Conservation (phyloP, 2,888 invertebrate species). For the Anaspis maculata region DNA sequence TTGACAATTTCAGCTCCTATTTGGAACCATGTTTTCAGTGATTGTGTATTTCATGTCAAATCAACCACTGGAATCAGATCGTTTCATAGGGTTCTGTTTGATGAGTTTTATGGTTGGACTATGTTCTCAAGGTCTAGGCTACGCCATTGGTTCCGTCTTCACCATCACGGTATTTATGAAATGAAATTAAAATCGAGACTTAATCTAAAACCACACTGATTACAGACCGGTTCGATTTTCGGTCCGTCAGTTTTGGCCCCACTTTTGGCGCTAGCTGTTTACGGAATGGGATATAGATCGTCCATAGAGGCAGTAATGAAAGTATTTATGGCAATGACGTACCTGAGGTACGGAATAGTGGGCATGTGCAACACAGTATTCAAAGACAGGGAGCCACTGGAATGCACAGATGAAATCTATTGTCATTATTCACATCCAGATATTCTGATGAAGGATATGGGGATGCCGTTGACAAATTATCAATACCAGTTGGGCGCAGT, state of each 20-base stretch:
- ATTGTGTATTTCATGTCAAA: conserved; percentile 53
- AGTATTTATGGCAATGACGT: conserved; percentile 51
- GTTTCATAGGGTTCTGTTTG: conserved; percentile 52
- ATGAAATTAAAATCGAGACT: too few relatives aligned
- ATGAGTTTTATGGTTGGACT: conserved; percentile 53
- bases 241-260: conserved; percentile 51
- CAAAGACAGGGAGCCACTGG: conserved; percentile 49
- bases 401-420: conserved; percentile 52
- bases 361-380: conserved; percentile 51
- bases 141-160: conserved; percentile 57
- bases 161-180: conserved; percentile 45
- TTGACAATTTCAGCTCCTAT: conserved; percentile 40
- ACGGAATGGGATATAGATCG: conserved; percentile 55
- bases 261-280: conserved; percentile 50
- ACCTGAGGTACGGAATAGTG: conserved; percentile 60
- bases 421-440: conserved; percentile 49
- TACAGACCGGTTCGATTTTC: conserved; percentile 53
- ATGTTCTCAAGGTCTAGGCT: conserved; percentile 66
- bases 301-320: conserved; percentile 48
- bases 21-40: conserved; percentile 42
- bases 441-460: conserved; percentile 57
- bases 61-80: conserved; percentile 56
- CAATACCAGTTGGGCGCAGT: conserved; percentile 50
- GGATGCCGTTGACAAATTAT: conserved; percentile 44
- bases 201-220: too few relatives aligned